phyloP scores from a whole-genome alignment of 2,113 vertebrate species.

The Periophthalmodon schlosseri region DNA sequence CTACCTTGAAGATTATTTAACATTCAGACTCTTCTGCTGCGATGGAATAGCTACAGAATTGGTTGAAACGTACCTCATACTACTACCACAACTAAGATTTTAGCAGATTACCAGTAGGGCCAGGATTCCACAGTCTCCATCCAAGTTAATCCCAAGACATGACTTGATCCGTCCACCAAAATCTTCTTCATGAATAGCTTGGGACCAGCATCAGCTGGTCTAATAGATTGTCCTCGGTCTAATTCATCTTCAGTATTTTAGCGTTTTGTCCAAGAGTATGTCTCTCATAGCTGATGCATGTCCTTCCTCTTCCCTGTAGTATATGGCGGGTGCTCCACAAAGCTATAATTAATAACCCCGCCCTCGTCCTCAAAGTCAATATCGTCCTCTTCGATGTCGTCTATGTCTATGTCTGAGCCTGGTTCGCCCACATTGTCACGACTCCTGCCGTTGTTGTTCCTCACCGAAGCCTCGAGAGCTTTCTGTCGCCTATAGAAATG shows the following conservation, averaged over 20 bases:
- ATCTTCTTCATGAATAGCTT: neutral
- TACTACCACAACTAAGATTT: neutral
- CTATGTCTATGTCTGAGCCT: conserved; percentile 44
- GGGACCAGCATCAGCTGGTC: neutral
- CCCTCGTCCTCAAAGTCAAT: conserved; percentile 52
- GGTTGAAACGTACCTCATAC: neutral
- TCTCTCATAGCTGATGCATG: conserved; percentile 43
- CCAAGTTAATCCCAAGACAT: neutral
- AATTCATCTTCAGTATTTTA: neutral
- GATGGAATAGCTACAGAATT: too few species aligned
- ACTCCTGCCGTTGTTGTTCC: conserved; percentile 80
- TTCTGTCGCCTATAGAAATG: conserved; percentile 96
- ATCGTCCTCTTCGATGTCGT: conserved; percentile 51
- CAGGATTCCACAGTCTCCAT: neutral
- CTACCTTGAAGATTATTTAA: too few species aligned
- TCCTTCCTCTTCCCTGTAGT: conserved; percentile 38
- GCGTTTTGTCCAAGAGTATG: neutral
- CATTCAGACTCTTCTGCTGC: too few species aligned
- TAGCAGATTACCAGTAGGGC: neutral
- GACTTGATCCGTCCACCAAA: neutral
- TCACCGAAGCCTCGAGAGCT: conserved; percentile 91
- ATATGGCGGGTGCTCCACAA: conserved; percentile 63
- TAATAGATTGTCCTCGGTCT: neutral
- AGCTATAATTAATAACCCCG: conserved; percentile 73
- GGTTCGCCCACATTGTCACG: conserved; percentile 41